Evolutionary conservation across 2,113 vertebrate genomes (phyloP), one percentile per base, ranked within the genome.

Genomic region (Alosa alosa): DNA sequence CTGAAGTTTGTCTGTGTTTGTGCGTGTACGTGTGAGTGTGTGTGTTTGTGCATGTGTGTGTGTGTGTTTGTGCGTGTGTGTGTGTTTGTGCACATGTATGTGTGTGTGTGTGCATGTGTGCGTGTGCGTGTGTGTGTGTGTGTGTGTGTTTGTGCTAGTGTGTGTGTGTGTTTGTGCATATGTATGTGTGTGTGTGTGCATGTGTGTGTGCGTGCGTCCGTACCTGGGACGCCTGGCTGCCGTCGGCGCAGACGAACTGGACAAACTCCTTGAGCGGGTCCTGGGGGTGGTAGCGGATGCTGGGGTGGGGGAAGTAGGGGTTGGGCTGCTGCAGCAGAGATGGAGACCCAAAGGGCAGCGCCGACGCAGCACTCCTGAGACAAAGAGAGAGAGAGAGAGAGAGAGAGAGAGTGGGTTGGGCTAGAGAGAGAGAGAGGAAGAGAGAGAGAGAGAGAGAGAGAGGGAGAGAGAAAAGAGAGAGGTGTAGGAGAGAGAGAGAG

Each of bases 251-350:
- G 95, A 98, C 97, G 50, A 98, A 97, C 97, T 98, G 97, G 94
- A 98, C 97, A 87, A 98, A 98, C 92, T 98, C 97, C 95, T 98
- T 97, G 93, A 98, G 96, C 84, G 97, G 97, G 94, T 98, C 97
- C 94, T 98, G 96, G 95, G 97, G 97, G 94, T 98, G 97, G 96
- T 98, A 98, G 91, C 97, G 97, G 95, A 98, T 98, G 94, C 97
- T 98, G 86, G 97, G 97, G 95, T 98, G 97, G 88, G 97, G 97
- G 95, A 98, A 98, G 94, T 98, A 98, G n/a, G 97, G 97, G 93
- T 96, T 97, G 88, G 97, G 97, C 95, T 99, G 97, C 95, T 98
- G 97, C 94, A 99, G 98, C 94, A 99, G 97, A 95, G 97, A 98
- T 45, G 97, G 96, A 89, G 97, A 98, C 22, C 97, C 97, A 94